These are phyloP conservation scores for Esox masquinongy DNA, from an alignment of 2,797 vertebrate genomes.

Conservation along the genomic window DNA sequence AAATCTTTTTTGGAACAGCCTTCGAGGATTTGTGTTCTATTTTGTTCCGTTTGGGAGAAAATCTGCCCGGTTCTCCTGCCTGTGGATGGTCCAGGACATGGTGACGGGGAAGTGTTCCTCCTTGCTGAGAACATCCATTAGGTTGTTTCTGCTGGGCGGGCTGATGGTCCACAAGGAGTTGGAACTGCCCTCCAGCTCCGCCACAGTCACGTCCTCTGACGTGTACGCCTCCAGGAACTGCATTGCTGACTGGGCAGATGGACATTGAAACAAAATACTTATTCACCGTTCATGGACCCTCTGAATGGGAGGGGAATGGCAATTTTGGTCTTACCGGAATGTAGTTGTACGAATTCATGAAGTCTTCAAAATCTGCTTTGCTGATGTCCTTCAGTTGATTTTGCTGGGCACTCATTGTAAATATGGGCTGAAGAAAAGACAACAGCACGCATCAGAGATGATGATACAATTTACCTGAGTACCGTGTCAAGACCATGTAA, in stretches of 20 bases:
- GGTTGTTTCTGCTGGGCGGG: conserved; percentile 88
- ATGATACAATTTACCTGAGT: neutral
- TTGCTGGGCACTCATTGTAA: conserved; percentile 96
- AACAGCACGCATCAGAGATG: neutral
- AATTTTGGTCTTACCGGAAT: conserved; percentile 54
- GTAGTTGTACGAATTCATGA: conserved; percentile 68
- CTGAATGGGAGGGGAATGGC: neutral
- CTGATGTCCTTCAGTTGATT: conserved; percentile 85
- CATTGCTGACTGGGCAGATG: conserved; percentile 79
- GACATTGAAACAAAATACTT: neutral
- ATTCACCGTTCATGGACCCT: neutral
- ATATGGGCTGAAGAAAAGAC: conserved; percentile 82
- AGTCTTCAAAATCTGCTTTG: conserved; percentile 56
- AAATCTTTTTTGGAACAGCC: neutral
- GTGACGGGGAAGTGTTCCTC: conserved; percentile 85
- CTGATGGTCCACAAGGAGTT: conserved; percentile 97
- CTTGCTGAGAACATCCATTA: conserved; percentile 83
- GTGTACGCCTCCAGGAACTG: conserved; percentile 92
- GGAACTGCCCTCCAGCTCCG: conserved; percentile 90
- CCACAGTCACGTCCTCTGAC: conserved; percentile 87
- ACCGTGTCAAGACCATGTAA: neutral
- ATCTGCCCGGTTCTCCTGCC: conserved; percentile 66
- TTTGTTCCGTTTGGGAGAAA: neutral
- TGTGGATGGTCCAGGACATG: conserved; percentile 89
- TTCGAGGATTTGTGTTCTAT: neutral